Percentiles rank a stretch among this genome's conserved stretches.
Conservation (phyloP, 2,888 invertebrate genomes). For the Leptodirus hochenwartii region DNA sequence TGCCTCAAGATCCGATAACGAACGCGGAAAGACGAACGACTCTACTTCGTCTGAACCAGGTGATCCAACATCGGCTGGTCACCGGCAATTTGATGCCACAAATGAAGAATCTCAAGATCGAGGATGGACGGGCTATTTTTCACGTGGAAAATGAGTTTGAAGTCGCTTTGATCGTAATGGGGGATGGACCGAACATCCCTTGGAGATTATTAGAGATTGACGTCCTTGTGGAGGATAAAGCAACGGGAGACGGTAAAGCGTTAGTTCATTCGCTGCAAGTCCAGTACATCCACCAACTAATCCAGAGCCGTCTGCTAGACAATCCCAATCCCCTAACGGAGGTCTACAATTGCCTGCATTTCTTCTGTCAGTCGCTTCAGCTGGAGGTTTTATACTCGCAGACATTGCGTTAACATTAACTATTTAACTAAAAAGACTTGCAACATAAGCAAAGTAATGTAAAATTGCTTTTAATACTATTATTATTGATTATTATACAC, state of each 20-base stretch:
- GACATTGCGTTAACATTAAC: no score
- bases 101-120: conserved; percentile 80
- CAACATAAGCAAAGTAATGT: no score
- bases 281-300: conserved; percentile 82
- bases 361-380: conserved; percentile 89
- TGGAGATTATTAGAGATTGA: conserved; percentile 93
- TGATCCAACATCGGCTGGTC: conserved; percentile 86
- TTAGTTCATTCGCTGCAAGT: conserved; percentile 89
- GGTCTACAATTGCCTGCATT: conserved; percentile 70
- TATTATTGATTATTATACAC: no score
- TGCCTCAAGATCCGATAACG: conserved; percentile 87
- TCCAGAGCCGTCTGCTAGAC: conserved; percentile 76
- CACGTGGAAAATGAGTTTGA: conserved; percentile 91
- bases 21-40: conserved; percentile 70
- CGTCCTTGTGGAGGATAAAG: conserved; percentile 90
- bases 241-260: conserved; percentile 94
- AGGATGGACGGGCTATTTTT: conserved; percentile 87
- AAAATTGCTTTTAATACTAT: no score
- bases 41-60: conserved; percentile 73
- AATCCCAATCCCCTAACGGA: conserved; percentile 62
- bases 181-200: conserved; percentile 80
- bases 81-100: conserved; percentile 80
- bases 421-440: no score
- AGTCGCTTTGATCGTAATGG: conserved; percentile 91
- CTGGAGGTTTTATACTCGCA: conserved; percentile 81